Conservation (phyloP, 2,113 vertebrate species). For the Corythornis madagascariensis region DNA sequence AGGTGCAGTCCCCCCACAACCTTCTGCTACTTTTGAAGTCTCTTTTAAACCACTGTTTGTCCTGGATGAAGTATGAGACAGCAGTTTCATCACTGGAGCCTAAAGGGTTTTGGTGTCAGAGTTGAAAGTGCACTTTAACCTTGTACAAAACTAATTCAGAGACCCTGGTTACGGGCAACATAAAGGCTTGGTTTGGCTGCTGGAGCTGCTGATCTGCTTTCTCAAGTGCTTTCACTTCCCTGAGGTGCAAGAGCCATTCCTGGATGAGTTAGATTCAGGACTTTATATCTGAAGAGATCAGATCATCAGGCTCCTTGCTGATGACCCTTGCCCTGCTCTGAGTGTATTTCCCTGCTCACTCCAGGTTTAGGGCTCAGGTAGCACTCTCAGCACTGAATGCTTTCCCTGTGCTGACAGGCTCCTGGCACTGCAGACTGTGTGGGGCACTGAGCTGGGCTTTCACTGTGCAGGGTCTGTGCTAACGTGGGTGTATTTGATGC, state of each 20-base stretch:
- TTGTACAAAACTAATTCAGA: neutral
- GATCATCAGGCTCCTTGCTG: neutral
- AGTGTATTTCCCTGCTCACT: neutral
- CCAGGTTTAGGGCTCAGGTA: neutral
- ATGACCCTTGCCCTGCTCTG: neutral
- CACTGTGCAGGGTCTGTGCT: neutral
- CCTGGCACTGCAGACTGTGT: neutral
- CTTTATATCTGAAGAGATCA: neutral
- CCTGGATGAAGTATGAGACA: rapidly evolving
- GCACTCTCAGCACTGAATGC: neutral
- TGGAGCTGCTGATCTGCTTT: neutral
- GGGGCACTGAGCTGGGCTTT: neutral
- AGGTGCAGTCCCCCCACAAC: neutral
- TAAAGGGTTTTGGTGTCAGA: neutral
- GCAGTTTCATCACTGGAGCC: neutral
- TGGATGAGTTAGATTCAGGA: rapidly evolving
- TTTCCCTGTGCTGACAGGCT: rapidly evolving
- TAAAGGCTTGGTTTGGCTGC: neutral
- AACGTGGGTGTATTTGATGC: neutral
- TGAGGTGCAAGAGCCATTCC: neutral
- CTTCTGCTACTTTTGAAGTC: neutral
- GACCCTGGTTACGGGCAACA: neutral
- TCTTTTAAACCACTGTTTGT: neutral
- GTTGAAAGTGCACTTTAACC: neutral
- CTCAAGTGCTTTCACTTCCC: neutral